phyloP scores from a whole-genome alignment of 2,888 invertebrate genomes.

The Clistopyga incitator region DNA sequence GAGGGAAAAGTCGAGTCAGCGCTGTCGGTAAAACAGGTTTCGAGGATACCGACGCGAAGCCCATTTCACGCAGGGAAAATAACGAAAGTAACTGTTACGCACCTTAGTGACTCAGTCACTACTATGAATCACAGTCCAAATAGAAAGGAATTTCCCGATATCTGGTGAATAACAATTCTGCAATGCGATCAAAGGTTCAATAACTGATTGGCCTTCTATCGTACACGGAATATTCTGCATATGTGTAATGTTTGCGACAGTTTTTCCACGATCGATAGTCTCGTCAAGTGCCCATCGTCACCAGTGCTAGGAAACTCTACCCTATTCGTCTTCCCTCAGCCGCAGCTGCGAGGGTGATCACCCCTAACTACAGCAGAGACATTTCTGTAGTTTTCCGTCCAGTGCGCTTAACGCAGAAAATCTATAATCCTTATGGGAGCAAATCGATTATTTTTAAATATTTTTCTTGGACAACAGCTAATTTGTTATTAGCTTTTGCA shows the following conservation, averaged over 20 bases:
- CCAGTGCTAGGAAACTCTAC: constrained; percentile 32
- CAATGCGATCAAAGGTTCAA: constrained; percentile 6
- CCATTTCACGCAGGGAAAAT: constrained; percentile 66
- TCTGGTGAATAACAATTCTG: background rate
- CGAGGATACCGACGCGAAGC: constrained; percentile 48
- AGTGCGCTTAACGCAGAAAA: background rate
- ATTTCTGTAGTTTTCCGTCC: constrained; percentile 37
- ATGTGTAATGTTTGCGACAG: background rate
- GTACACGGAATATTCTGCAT: background rate
- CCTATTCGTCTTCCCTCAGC: constrained; percentile 39
- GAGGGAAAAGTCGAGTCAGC: constrained; percentile 32
- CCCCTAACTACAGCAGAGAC: constrained; percentile 41
- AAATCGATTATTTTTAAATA: background rate
- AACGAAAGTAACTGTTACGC: background rate
- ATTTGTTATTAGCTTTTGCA: background rate
- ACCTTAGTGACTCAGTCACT: background rate
- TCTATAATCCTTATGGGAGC: background rate
- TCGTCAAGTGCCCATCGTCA: constrained; percentile 36
- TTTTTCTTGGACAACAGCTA: background rate
- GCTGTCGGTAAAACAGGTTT: constrained; percentile 63
- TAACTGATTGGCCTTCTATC: background rate
- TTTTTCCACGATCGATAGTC: constrained; percentile 50
- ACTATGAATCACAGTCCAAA: background rate
- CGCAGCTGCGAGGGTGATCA: constrained; percentile 46
- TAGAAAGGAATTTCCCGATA: background rate